Base-by-base conservation (phyloP, 2,797 vertebrate species). In the Linurgus olivaceus region DNA sequence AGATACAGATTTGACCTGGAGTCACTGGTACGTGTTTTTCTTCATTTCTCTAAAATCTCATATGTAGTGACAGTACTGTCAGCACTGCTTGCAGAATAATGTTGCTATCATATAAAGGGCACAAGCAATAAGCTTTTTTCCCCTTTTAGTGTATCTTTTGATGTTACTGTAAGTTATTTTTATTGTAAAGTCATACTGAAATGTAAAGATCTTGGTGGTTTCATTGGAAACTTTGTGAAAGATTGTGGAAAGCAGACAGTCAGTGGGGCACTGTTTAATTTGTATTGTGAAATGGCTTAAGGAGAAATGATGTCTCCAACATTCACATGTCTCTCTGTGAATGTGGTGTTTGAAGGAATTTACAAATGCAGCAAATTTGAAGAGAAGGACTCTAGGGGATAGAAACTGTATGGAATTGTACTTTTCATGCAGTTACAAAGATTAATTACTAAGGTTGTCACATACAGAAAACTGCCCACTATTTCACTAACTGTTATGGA, bases 51-150 rank as follows among this genome's bases (percentile, higher is more conserved):
- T 63, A 65, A 74, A 23, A 47, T 74, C 78, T 93, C 55, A 35
- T 45, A 5, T 59, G 37, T 74, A 79, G 44, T 87, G 77, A 94
- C 83, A 92, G 65, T 83, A 59, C 67, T 85, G 76, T 84, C 93
- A 90, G 71, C 31, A 51, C n/a, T 82, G 59, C 71, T 78, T 93
- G 50, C 37, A 74, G 51, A 70, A 52, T 78, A 57, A 59, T 29
- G 26, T 59, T 78, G 44, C 20, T 90, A 65, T 67, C 50, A 75
- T 74, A 86, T 76, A 62, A 94, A 90, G 40, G 33, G 48, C 51
- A 65, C 40, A 14, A 88, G 73, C 31, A 75, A 51, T 90, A 61
- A 31, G 12, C 10, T 76, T 81, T 52, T 65, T 57, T 8, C 21
- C 33, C 33, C 33, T 70, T 80, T 73, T 79, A 79, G 52, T 58